Conservation (phyloP, 2,888 invertebrate genomes). For the Caenorhabditis sp. region DNA sequence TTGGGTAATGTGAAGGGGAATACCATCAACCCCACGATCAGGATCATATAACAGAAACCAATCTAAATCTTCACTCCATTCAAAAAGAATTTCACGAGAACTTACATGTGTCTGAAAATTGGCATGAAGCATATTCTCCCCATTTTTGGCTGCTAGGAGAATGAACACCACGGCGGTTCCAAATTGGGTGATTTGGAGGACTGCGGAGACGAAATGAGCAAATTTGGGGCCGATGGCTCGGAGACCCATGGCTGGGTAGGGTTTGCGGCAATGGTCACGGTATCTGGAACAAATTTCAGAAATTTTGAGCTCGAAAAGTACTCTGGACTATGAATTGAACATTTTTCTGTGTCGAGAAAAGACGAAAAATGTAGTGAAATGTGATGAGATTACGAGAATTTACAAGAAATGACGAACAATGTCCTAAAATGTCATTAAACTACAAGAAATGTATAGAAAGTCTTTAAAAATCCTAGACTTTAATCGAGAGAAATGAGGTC, state of each 20-base stretch:
- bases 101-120: slow-evolving; percentile 41
- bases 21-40: slow-evolving; percentile 60
- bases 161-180: slow-evolving; percentile 68
- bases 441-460: too few species aligned
- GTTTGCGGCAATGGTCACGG: slow-evolving; percentile 64
- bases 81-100: slow-evolving; percentile 17
- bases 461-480: too few species aligned
- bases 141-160: slow-evolving; percentile 63
- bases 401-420: too few species aligned
- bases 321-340: too few species aligned
- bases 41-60: slow-evolving; percentile 61
- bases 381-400: too few species aligned
- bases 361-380: too few species aligned
- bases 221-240: slow-evolving; percentile 59
- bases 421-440: too few species aligned
- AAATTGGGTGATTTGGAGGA: slow-evolving; percentile 64
- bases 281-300: slow-evolving; percentile 32
- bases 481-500: too few species aligned
- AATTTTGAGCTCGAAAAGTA: neutral
- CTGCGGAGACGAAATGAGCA: slow-evolving; percentile 57
- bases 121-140: slow-evolving; percentile 59
- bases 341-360: too few species aligned
- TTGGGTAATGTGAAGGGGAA: slow-evolving; percentile 67
- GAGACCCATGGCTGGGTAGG: slow-evolving; percentile 67
- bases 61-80: slow-evolving; percentile 24